Percentiles rank a stretch among this genome's conserved stretches.
These are phyloP conservation scores for Tauraco hartlaubi DNA, from an alignment of 2,797 vertebrate species.

Conservation along the genomic window DNA sequence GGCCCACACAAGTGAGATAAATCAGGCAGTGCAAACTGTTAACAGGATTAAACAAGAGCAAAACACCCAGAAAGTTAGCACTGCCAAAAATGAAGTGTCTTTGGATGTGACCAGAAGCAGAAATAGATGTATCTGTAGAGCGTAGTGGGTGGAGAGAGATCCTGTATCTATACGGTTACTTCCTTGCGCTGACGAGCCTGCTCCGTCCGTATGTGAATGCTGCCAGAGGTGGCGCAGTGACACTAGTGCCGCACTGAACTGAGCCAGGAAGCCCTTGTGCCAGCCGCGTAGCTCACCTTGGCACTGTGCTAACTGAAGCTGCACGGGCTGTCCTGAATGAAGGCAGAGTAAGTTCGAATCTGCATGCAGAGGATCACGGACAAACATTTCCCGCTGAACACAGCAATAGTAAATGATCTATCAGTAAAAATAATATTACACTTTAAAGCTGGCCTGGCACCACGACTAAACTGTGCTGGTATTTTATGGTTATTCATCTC, in stretches of 20 bases:
- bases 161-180: neutral
- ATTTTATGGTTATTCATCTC: neutral
- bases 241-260: too few species aligned
- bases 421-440: neutral
- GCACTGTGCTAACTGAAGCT: neutral
- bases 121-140: neutral
- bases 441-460: neutral
- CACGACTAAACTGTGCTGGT: neutral
- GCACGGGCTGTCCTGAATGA: neutral
- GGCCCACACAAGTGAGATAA: neutral
- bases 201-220: neutral
- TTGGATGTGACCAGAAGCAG: neutral
- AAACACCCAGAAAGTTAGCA: neutral
- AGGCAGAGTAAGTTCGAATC: neutral
- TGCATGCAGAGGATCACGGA: neutral
- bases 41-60: neutral
- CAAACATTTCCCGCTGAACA: neutral
- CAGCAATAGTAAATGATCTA: neutral
- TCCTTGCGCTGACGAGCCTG: neutral
- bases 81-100: neutral
- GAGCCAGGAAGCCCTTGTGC: neutral
- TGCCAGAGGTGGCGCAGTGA: neutral
- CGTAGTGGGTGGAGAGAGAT: neutral
- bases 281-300: neutral
- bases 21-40: neutral